Conservation (phyloP, 2,113 vertebrate species). For the Zosterops japonicus region DNA sequence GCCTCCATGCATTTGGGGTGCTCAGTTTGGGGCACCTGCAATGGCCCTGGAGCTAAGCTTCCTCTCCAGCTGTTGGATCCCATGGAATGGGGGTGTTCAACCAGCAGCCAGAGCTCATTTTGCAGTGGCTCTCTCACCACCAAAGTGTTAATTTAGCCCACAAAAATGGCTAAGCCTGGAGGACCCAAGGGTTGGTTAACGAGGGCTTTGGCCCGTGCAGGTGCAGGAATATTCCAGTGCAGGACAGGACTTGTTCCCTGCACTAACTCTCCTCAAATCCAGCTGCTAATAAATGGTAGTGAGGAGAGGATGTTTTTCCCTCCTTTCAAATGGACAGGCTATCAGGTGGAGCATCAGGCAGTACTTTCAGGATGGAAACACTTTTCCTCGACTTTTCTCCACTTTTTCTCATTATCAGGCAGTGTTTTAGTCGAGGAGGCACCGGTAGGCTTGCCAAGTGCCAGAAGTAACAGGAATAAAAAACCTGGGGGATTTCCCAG, state of each 20-base stretch:
- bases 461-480: slow-evolving; percentile 18
- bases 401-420: background rate
- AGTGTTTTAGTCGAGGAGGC: rapidly evolving
- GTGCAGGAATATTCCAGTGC: background rate
- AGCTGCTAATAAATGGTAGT: background rate
- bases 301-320: background rate
- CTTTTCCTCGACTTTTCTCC: background rate
- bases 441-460: background rate
- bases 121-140: background rate
- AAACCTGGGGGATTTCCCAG: slow-evolving; percentile 30
- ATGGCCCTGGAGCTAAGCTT: background rate
- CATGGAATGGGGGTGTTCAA: background rate
- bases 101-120: background rate
- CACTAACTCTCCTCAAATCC: background rate
- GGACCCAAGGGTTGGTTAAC: background rate
- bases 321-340: background rate
- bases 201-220: background rate
- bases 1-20: background rate
- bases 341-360: background rate
- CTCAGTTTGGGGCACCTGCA: background rate
- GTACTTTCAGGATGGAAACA: background rate
- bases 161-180: background rate
- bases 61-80: background rate
- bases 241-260: slow-evolving; percentile 39
- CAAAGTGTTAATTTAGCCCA: background rate